Conservation (phyloP, 2,113 vertebrate genomes). For the Garra rufa region DNA sequence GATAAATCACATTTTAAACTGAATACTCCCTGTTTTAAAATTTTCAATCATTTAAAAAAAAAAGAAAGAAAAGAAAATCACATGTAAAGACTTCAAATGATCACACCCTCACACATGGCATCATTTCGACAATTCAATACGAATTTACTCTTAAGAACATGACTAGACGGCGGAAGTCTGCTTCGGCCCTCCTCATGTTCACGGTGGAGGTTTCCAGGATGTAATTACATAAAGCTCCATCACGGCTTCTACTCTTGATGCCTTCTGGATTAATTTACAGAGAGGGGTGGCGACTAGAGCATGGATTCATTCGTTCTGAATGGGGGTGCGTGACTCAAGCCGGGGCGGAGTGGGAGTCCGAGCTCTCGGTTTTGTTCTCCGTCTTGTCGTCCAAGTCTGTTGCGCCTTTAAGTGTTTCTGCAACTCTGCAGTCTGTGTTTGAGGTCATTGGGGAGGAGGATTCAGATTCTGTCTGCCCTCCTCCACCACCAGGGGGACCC, state of each 20-base stretch:
- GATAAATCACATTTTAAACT: constrained; percentile 32
- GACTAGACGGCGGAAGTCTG: constrained; percentile 22
- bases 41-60: constrained; percentile 19
- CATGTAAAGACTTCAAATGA: constrained; percentile 23
- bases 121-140: constrained; percentile 44
- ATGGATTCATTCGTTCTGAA: constrained; percentile 9
- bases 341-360: constrained; percentile 46
- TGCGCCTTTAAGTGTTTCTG: constrained; percentile 48
- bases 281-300: constrained; percentile 48
- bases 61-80: constrained; percentile 18
- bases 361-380: constrained; percentile 45
- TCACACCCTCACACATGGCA: constrained; percentile 34
- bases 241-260: constrained; percentile 33
- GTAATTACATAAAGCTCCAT: constrained; percentile 28
- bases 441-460: constrained; percentile 23
- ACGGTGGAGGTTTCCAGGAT: constrained; percentile 3
- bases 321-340: constrained; percentile 62
- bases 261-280: constrained; percentile 46
- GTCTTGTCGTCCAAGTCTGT: constrained; percentile 61
- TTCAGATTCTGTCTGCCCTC: constrained; percentile 46
- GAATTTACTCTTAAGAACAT: constrained; percentile 37
- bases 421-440: constrained; percentile 62
- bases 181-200: background rate
- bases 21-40: constrained; percentile 47
- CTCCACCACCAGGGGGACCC: constrained; percentile 43